Base-by-base conservation (phyloP, 2,888 invertebrate species). In the Orchestes rusci region DNA sequence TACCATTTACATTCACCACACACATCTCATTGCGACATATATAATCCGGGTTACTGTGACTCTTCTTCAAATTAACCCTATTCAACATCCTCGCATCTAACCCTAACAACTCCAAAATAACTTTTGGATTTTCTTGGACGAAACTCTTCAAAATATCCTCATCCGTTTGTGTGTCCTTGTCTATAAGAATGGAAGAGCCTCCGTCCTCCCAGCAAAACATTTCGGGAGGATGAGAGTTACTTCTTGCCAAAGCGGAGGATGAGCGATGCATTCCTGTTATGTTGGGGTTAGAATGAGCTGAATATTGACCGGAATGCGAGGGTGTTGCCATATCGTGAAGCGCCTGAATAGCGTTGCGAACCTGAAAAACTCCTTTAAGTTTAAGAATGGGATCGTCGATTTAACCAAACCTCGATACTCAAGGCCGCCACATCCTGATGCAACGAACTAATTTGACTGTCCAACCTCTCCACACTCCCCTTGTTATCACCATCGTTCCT, bases 371-470 rank as follows among this genome's bases (percentile, higher is more conserved):
- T 5, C 7, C 13, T 10, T 30, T 5, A 30, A 13, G 7, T n/a
- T 10, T 30, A 5, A 5, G 30, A n/a, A 30, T 13, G 7, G 8
- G 12, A 23, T 23, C 10, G 23, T 23, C 23, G 23, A 23, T 23
- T 23, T 8, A n/a, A n/a, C n/a, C n/a, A 68, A 66, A 80, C 86
- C 76, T 87, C 90, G 67, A 82, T 79, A 61, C 89, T 89, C 30
- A 91, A 75, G 16, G 85, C 82, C 1, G 87, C 87, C 15, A 91
- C 88, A 65, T 91, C 89, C 58, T 89, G 85, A 61, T 90, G 89
- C 50, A 90, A 67, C 32, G 82, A 82, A 10, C 84, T 80, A 36
- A 90, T 84, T 66, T 89, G 89, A 1, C 81, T 82, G 61, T 90
- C 90, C 29, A 90, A 71, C 55, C 84, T 73, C 58, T 89, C 90